Percentiles rank a stretch among this genome's conserved stretches.
Conservation (phyloP, 2,797 vertebrate genomes). For the Microhierax caerulescens region DNA sequence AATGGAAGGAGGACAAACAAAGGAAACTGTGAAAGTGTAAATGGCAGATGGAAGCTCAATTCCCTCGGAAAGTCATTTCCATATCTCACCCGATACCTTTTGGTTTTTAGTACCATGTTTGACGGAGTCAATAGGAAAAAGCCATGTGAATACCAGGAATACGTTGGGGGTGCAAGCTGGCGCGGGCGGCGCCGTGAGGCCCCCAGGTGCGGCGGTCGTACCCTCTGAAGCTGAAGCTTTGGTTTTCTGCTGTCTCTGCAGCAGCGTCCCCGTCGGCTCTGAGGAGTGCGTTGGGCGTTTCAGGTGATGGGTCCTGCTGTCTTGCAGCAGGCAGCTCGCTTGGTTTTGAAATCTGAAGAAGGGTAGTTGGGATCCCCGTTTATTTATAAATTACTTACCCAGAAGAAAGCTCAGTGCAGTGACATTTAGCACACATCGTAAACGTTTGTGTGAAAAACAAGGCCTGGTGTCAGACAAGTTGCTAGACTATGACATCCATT, state of each 20-base stretch:
- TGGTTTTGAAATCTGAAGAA: background rate
- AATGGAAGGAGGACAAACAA: background rate
- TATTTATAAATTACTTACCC: background rate
- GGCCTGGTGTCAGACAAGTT: background rate
- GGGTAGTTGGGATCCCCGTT: rapidly evolving
- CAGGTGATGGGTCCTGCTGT: background rate
- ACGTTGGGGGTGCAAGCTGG: background rate
- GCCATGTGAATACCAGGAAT: background rate
- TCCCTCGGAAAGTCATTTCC: background rate
- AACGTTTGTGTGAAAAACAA: background rate
- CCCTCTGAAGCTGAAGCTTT: background rate
- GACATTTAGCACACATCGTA: background rate
- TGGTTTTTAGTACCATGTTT: background rate
- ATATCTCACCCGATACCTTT: background rate
- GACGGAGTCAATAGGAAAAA: background rate
- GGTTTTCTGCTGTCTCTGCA: background rate
- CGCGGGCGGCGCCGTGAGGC: background rate
- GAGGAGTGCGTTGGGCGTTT: rapidly evolving
- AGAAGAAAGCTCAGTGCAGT: background rate
- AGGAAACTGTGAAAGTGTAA: background rate
- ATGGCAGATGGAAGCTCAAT: background rate
- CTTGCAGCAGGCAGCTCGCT: background rate
- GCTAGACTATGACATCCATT: background rate
- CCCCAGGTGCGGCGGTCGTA: rapidly evolving
- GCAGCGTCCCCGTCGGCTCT: rapidly evolving